These are phyloP conservation scores for Andrena trimmerana DNA, from an alignment of 2,888 invertebrate genomes.

Conservation along the genomic window DNA sequence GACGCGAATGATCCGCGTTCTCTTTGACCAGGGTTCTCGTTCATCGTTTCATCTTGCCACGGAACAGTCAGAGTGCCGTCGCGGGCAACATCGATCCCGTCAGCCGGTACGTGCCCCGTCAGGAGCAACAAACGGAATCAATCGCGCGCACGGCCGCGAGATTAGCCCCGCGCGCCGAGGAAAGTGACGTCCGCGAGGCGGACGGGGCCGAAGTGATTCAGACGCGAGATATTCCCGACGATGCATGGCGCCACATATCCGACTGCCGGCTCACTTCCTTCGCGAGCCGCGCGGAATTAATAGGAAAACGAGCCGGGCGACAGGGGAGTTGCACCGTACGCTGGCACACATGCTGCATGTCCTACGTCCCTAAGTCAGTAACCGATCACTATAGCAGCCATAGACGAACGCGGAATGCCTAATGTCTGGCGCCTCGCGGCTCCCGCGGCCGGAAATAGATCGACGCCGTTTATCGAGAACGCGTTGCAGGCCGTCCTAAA, in stretches of 20 bases:
- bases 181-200: conserved; percentile 42
- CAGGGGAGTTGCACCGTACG: conserved; percentile 55
- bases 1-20: not conserved
- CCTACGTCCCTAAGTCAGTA: conserved; percentile 59
- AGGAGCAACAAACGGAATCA: conserved; percentile 20
- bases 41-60: not conserved
- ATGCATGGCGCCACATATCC: conserved; percentile 80
- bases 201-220: conserved; percentile 73
- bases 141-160: conserved; percentile 20
- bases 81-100: not conserved
- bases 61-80: not conserved
- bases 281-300: conserved; percentile 75
- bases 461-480: conserved; percentile 66
- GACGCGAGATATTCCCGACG: conserved; percentile 80
- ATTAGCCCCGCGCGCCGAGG: conserved; percentile 30
- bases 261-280: conserved; percentile 78
- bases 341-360: conserved; percentile 44
- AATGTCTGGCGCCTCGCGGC: conserved; percentile 70
- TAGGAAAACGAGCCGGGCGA: conserved; percentile 71
- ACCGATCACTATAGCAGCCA: conserved; percentile 59
- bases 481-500: conserved; percentile 45
- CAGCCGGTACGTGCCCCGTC: not conserved
- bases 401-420: conserved; percentile 67
- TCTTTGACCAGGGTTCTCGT: not conserved
- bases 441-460: conserved; percentile 70